These are phyloP conservation scores for Microdon myrmicae DNA, from an alignment of 2,888 invertebrate genomes.

Conservation along the genomic window DNA sequence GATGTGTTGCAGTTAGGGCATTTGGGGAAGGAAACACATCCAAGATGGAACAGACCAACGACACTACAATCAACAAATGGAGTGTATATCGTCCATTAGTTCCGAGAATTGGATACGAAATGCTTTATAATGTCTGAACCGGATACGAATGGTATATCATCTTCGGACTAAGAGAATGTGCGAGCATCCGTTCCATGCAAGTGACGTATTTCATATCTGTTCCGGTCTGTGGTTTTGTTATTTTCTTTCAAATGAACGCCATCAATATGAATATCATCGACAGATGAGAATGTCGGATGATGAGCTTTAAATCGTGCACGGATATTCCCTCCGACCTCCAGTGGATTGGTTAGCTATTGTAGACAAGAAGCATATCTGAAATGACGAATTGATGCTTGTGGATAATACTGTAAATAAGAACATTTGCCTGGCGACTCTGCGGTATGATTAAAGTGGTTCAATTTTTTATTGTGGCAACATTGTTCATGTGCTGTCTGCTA, in stretches of 20 bases:
- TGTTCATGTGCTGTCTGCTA: too few relatives aligned
- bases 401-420: too few relatives aligned
- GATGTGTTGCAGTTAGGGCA: not conserved
- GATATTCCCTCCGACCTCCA: too few relatives aligned
- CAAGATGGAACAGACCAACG: constrained; percentile 5
- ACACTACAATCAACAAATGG: constrained; percentile 41
- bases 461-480: too few relatives aligned
- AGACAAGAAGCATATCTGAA: too few relatives aligned
- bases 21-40: constrained; percentile 16
- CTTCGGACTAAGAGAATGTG: constrained; percentile 18
- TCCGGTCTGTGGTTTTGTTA: not conserved
- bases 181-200: constrained; percentile 16
- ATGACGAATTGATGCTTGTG: too few relatives aligned
- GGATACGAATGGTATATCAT: constrained; percentile 38
- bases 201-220: constrained; percentile 10
- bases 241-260: constrained; percentile 17
- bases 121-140: constrained; percentile 30
- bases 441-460: too few relatives aligned
- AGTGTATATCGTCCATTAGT: constrained; percentile 42
- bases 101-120: constrained; percentile 33
- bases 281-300: not conserved
- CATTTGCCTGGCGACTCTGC: too few relatives aligned
- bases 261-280: constrained; percentile 28
- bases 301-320: too few relatives aligned
- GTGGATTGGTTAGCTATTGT: too few relatives aligned